phyloP scores from a whole-genome alignment of 2,797 vertebrate species.

The Danio choprae region DNA sequence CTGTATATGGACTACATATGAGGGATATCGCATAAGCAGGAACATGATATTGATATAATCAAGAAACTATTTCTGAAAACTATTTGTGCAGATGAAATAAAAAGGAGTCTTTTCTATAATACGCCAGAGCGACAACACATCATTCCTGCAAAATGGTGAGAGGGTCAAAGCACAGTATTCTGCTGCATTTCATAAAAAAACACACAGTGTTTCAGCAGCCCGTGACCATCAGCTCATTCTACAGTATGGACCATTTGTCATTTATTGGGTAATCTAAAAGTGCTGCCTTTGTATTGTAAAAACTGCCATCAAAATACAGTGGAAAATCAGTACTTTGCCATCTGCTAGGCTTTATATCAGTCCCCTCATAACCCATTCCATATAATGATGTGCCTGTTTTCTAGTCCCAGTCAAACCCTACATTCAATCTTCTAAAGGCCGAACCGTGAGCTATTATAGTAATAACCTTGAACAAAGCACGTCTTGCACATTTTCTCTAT shows the following conservation, averaged over 20 bases:
- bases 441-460: background rate
- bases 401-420: background rate
- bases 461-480: background rate
- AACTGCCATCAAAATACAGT: conserved; percentile 9
- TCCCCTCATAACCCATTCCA: background rate
- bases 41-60: background rate
- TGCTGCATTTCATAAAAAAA: background rate
- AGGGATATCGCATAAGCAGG: background rate
- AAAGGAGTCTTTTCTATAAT: background rate
- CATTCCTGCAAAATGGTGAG: background rate
- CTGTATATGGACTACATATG: background rate
- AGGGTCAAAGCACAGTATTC: background rate
- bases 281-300: conserved; percentile 26
- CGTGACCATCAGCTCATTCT: conserved; percentile 15
- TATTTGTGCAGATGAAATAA: background rate
- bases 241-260: conserved; percentile 11
- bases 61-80: background rate
- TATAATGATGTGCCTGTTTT: background rate
- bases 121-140: background rate
- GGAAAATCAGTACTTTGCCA: background rate
- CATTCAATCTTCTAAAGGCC: background rate
- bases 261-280: conserved; percentile 14
- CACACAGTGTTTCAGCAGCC: background rate
- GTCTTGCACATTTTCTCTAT: background rate
- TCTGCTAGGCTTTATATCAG: conserved; percentile 3